Evolutionary conservation across 1,140 invertebrate genomes (phyloP), one percentile per base, ranked within the genome.

Genomic region (Orius insidiosus): DNA sequence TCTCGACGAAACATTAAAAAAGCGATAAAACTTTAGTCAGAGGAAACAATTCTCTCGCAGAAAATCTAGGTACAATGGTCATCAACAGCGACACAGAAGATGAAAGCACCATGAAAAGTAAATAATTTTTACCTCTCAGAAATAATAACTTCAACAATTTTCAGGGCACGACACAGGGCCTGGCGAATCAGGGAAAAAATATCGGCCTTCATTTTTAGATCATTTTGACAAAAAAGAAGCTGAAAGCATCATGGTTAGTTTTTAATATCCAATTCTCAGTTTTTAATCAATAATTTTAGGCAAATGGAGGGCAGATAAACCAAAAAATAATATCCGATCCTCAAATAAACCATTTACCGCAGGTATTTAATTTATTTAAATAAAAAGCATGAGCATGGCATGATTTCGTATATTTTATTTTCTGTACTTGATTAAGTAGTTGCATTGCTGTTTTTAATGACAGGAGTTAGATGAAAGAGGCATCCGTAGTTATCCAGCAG

Each of bases 181-280:
- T 62, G 65, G 75, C 58, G 70, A 78, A 64, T 67, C 77, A 52
- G 75, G 71, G 2, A 78, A 76, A 40, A 85, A 85, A 49, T 90
- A 93, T 65, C 69, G 88, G 44, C 90, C 90, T 41, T 68, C 87
- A 54, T 95, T 90, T 63, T 69, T 95, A 45, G 88, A 94, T 63
- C 89, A 94, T 64, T 94, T 94, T 67, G 88, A 94, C 52, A 87
- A 88, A 57, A 90, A 92, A 58, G 86, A 92, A 60, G 70, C 77
- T 15, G 79, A 78, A 55, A 68, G 61, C 65, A 44, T 65, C 61
- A 42, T 65, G 53, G 64, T 67, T 54, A 55, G 47, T 52, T 6
- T 41, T 11, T 24, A 4, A 24, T 24, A 4, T 24, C 24, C 24
- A 24, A 24, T n/a, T n/a, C n/a, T n/a, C n/a, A n/a, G n/a, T n/a